Conservation (phyloP, 1,140 invertebrate genomes). For the Neodiprion lecontei region DNA sequence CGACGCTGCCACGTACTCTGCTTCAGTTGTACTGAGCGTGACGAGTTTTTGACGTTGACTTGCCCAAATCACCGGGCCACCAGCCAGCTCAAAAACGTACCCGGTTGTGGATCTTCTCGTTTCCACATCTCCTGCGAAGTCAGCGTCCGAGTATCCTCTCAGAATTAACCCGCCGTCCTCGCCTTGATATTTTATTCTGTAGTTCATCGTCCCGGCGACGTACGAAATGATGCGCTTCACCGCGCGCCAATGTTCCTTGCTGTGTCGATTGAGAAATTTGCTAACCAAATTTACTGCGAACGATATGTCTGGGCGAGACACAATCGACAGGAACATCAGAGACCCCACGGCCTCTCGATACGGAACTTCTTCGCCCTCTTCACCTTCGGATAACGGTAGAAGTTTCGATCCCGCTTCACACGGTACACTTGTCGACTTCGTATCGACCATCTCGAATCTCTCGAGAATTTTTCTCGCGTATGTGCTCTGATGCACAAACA, state of each 20-base stretch:
- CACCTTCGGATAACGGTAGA: background rate
- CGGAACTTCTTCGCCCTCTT: conserved; percentile 23
- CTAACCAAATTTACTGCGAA: conserved; percentile 42
- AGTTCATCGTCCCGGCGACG: conserved; percentile 37
- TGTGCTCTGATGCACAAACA: conserved; percentile 10
- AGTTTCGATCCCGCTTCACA: conserved; percentile 16
- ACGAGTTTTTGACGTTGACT: conserved; percentile 53
- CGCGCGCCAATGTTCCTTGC: conserved; percentile 36
- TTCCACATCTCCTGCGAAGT: conserved; percentile 48
- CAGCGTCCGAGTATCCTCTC: conserved; percentile 47
- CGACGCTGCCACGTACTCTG: conserved; percentile 55
- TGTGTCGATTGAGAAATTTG: conserved; percentile 34
- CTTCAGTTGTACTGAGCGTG: conserved; percentile 57
- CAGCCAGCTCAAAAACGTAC: conserved; percentile 41
- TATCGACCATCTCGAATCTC: conserved; percentile 25
- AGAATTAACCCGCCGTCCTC: conserved; percentile 25
- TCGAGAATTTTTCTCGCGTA: conserved; percentile 29
- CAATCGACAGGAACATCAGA: conserved; percentile 45
- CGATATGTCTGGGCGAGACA: conserved; percentile 47
- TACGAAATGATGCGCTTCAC: conserved; percentile 42
- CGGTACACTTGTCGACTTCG: conserved; percentile 23
- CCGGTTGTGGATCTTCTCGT: conserved; percentile 48
- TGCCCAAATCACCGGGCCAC: conserved; percentile 49
- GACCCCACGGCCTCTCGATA: conserved; percentile 43
- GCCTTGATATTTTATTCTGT: conserved; percentile 28